Base-by-base conservation (phyloP, 2,888 invertebrate species). In the Xestoiulus laeticollis region DNA sequence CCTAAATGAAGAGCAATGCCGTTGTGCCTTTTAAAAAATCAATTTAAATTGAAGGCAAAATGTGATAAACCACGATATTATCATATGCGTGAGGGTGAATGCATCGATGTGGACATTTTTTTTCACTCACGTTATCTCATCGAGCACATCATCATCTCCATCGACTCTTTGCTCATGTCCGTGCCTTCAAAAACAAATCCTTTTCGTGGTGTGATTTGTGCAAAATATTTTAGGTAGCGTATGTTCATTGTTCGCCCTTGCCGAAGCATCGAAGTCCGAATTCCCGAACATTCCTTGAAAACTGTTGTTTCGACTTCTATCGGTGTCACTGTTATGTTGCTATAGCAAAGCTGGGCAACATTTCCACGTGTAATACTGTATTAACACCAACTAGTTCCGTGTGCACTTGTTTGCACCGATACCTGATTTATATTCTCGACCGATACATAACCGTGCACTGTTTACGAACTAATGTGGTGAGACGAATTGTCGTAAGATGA, bases 21-120 rank as follows among this genome's bases (percentile, higher is more conserved):
- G 85, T 10, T 85, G 38, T 85, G 84, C 84, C 43, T 38, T 43
- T 43, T 44, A 33, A 32, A 30, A 78, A 14, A 30, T 59, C 4
- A 78, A 16, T 19, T 48, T 78, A 16, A 78, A 2, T 30, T 26
- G 30, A 78, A 10, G 78, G 30, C 78, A 14, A 30, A 78, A 30
- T 78, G 78, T 78, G 78, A 78, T 78, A 78, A 6, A 78, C 78
- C 78, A 78, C 78, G 78, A 78, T 78, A 78, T 78, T 78, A 78
- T 30, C 78, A 30, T n/a, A n/a, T 30, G 14, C 14, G 78, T 16
- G 78, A 30, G 4, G 16, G 16, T 78, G 78, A 30, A 78, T 30
- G 26, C 78, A 10, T 78, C 30, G 2, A 78, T 30, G 30, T 30
- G 14, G 30, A 78, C n/a, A n/a, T n/a, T n/a, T 78, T 16, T 12